These are phyloP conservation scores for Anarhynchus alexandrinus DNA, from an alignment of 2,113 vertebrate species.

Conservation along the genomic window DNA sequence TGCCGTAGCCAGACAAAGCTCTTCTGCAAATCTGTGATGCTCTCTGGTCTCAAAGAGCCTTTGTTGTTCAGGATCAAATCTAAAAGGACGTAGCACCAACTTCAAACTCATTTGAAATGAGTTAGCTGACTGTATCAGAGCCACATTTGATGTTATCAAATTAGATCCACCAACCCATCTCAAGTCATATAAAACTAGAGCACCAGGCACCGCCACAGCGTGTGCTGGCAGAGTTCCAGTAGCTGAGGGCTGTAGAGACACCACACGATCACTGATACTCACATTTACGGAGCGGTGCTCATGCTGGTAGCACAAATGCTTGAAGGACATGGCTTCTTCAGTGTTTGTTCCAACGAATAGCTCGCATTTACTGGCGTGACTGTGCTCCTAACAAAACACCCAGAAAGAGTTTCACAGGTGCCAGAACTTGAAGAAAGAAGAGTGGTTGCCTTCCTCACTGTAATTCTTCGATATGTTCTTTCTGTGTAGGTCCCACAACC, in stretches of 20 bases:
- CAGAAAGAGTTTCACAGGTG: neutral
- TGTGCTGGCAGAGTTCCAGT: neutral
- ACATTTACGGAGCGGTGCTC: neutral
- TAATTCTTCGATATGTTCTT: neutral
- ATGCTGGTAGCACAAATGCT: neutral
- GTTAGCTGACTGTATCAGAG: neutral
- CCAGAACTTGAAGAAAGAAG: neutral
- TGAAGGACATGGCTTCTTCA: neutral
- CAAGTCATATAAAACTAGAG: neutral
- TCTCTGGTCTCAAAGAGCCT: neutral
- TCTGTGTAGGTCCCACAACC: neutral
- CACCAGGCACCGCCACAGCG: neutral
- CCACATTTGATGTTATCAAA: neutral
- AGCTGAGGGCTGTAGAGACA: neutral
- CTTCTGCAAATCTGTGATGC: neutral
- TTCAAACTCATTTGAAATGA: neutral
- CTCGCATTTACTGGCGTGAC: neutral
- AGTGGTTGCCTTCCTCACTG: neutral
- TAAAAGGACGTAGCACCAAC: neutral
- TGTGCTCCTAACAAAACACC: neutral
- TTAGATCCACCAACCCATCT: neutral
- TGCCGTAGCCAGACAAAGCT: neutral
- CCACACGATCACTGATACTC: accelerated
- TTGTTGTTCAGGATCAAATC: neutral
- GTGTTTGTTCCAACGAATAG: neutral